Evolutionary conservation across 2,888 invertebrate genomes (phyloP).

Genomic region (Ariolimax columbianus): DNA sequence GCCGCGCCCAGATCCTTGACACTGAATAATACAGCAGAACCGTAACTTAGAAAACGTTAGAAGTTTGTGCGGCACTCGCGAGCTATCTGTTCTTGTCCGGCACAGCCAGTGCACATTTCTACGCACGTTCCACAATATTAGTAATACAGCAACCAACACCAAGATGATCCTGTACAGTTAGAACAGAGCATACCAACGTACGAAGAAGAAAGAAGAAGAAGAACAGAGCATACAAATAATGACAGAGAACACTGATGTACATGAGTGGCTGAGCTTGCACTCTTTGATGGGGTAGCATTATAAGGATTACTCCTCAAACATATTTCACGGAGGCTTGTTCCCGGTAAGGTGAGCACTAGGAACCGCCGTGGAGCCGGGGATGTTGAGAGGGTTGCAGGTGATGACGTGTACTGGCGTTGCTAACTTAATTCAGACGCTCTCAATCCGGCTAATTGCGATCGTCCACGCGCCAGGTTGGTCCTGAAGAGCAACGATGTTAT

Average conservation of each 20-base stretch:
- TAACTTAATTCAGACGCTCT: neutral
- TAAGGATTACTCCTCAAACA: no score
- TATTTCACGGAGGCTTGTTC: neutral
- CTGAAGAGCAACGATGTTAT: no score
- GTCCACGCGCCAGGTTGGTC: neutral
- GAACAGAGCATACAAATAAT: neutral
- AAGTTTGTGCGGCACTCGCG: neutral
- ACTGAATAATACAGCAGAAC: neutral
- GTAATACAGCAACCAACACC: neutral
- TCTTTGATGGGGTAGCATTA: conserved; percentile 13
- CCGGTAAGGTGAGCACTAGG: neutral
- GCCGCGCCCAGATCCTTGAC: neutral
- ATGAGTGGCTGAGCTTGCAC: neutral
- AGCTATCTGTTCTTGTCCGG: neutral
- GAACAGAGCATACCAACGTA: no score
- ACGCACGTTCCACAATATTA: neutral
- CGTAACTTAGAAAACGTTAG: neutral
- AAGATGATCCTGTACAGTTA: no score
- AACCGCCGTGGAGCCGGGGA: neutral
- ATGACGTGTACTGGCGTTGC: neutral
- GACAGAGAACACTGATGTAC: neutral
- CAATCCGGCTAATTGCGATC: neutral
- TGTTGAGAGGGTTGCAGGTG: neutral
- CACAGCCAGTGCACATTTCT: neutral
- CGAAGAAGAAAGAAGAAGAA: no score